A percentile compares a stretch with the other conserved stretches of the same genome.
phyloP scores from a whole-genome alignment of 2,113 vertebrate genomes.

The Turnix velox region DNA sequence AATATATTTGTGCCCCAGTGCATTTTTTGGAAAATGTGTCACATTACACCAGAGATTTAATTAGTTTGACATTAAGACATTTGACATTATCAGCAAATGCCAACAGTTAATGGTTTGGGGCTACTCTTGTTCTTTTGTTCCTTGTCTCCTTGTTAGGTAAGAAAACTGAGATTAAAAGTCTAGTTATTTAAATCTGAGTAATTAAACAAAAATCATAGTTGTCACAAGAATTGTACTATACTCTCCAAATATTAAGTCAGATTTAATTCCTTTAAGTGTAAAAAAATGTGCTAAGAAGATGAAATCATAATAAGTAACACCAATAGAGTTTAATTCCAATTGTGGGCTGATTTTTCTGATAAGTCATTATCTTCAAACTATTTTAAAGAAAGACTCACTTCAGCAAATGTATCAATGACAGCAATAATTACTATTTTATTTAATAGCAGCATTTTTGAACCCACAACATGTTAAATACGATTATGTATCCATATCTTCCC shows the following conservation, averaged over 20 bases:
- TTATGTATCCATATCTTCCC: neutral
- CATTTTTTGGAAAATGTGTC: neutral
- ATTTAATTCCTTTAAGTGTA: neutral
- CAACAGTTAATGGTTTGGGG: neutral
- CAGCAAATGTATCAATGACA: neutral
- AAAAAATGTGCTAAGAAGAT: neutral
- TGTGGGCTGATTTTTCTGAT: neutral
- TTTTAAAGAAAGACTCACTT: neutral
- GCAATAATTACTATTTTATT: neutral
- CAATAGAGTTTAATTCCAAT: neutral
- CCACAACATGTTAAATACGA: neutral
- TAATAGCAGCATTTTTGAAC: neutral
- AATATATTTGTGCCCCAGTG: fast-evolving
- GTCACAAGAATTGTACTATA: neutral
- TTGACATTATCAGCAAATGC: neutral
- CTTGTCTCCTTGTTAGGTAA: neutral
- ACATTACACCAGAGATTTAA: neutral
- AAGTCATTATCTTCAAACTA: neutral
- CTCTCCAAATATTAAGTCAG: neutral
- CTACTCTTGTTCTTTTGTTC: neutral
- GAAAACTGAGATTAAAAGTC: neutral
- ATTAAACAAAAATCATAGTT: neutral
- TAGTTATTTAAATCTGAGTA: neutral
- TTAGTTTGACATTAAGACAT: neutral
- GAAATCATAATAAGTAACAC: neutral